These are phyloP conservation scores for Plectrocnemia conspersa DNA, from an alignment of 1,140 invertebrate genomes.

Conservation along the genomic window DNA sequence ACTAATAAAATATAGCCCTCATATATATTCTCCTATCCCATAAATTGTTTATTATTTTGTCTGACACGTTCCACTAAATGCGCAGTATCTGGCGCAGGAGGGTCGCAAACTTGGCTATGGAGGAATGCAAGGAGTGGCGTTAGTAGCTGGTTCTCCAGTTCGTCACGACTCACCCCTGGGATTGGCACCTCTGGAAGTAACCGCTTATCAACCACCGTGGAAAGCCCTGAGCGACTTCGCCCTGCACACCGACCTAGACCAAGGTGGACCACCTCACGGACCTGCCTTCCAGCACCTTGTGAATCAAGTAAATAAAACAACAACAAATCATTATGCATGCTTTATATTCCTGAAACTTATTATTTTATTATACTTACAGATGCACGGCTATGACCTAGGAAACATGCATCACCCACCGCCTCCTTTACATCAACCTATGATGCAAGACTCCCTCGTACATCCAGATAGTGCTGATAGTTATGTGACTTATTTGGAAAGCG, in stretches of 20 bases:
- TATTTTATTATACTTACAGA: constrained; percentile 53
- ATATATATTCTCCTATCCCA: too few species aligned
- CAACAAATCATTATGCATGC: background rate
- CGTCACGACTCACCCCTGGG: constrained; percentile 85
- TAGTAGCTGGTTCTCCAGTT: constrained; percentile 94
- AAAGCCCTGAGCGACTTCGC: constrained; percentile 94
- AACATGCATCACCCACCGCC: constrained; percentile 56
- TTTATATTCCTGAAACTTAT: background rate
- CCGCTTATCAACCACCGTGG: constrained; percentile 95
- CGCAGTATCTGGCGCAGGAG: constrained; percentile 60
- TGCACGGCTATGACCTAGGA: constrained; percentile 82
- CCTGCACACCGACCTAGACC: constrained; percentile 86
- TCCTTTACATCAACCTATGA: constrained; percentile 56
- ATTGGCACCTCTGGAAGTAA: constrained; percentile 83
- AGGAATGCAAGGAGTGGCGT: constrained; percentile 90
- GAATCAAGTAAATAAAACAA: constrained; percentile 71
- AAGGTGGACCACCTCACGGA: constrained; percentile 62
- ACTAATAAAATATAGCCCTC: too few species aligned
- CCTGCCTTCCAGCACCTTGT: constrained; percentile 95
- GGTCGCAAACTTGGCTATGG: constrained; percentile 88
- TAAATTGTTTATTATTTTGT: too few species aligned
- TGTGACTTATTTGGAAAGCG: constrained; percentile 84
- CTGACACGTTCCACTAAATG: constrained; percentile 13
- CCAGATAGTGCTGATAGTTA: constrained; percentile 83
- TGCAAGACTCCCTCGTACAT: constrained; percentile 54